Conservation (phyloP, 1,140 invertebrate species). For the Megalonaias nervosa region DNA sequence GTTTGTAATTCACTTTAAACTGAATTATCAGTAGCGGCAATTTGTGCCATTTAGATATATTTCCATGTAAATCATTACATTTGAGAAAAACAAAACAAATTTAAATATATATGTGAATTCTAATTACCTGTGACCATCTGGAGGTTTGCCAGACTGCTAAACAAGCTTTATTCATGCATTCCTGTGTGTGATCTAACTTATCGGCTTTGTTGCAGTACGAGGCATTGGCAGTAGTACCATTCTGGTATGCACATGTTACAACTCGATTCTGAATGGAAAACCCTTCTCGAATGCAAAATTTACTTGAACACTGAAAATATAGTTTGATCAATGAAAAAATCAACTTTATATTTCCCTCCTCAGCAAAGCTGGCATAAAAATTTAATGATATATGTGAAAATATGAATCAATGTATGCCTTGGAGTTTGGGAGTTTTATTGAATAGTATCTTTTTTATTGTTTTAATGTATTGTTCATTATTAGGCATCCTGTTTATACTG, state of each 20-base stretch:
- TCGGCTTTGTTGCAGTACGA: conserved; percentile 3
- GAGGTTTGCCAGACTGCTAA: conserved; percentile 42
- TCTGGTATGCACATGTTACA: conserved; percentile 16
- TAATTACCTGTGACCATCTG: conserved; percentile 43
- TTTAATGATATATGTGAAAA: too few species aligned
- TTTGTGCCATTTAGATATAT: too few species aligned
- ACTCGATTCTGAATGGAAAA: conserved; percentile 22
- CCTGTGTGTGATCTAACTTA: conserved; percentile 18
- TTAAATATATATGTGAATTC: background rate
- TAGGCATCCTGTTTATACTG: too few species aligned
- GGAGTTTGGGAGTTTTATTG: too few species aligned
- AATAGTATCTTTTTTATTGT: too few species aligned
- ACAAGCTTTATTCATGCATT: conserved; percentile 44
- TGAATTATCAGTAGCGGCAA: too few species aligned
- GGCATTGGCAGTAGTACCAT: conserved; percentile 10
- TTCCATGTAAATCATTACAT: too few species aligned
- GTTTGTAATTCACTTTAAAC: too few species aligned
- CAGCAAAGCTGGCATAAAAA: too few species aligned
- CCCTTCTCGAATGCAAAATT: conserved; percentile 30
- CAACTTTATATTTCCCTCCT: background rate
- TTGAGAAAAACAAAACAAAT: background rate
- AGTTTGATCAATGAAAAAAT: background rate
- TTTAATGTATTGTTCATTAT: too few species aligned
- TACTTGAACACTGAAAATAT: conserved; percentile 20
- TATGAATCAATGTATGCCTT: too few species aligned